These are phyloP conservation scores for Pangasius larnaudii DNA, from an alignment of 2,797 vertebrate species.

Conservation along the genomic window DNA sequence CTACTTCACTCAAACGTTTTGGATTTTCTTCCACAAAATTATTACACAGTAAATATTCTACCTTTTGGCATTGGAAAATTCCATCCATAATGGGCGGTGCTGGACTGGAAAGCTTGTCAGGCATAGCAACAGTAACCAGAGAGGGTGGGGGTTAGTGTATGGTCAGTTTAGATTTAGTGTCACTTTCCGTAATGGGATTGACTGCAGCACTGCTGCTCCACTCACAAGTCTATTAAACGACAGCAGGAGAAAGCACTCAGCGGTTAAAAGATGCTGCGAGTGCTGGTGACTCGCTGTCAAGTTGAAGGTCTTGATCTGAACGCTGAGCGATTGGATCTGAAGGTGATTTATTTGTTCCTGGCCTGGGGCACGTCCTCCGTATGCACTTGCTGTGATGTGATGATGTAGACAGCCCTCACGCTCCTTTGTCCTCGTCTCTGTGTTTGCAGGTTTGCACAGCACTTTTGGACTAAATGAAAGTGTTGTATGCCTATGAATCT, in stretches of 20 bases:
- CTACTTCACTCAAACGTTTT: background rate
- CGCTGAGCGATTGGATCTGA: background rate
- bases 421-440: background rate
- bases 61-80: no score
- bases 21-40: background rate
- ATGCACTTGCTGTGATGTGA: background rate
- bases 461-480: background rate
- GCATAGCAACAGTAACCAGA: background rate
- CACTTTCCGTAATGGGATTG: slow-evolving; percentile 46
- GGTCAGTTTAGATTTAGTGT: slow-evolving; percentile 44
- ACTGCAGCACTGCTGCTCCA: slow-evolving; percentile 25
- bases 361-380: background rate
- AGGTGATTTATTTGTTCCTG: background rate
- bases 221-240: slow-evolving; percentile 37
- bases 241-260: background rate
- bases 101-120: background rate
- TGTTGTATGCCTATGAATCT: background rate
- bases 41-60: background rate
- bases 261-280: background rate
- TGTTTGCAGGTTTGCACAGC: background rate
- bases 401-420: background rate
- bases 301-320: background rate
- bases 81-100: background rate
- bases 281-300: background rate
- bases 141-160: background rate